These are phyloP conservation scores for Scaptodrosophila latifasciaeformis DNA, from an alignment of 2,888 invertebrate species.

Conservation along the genomic window DNA sequence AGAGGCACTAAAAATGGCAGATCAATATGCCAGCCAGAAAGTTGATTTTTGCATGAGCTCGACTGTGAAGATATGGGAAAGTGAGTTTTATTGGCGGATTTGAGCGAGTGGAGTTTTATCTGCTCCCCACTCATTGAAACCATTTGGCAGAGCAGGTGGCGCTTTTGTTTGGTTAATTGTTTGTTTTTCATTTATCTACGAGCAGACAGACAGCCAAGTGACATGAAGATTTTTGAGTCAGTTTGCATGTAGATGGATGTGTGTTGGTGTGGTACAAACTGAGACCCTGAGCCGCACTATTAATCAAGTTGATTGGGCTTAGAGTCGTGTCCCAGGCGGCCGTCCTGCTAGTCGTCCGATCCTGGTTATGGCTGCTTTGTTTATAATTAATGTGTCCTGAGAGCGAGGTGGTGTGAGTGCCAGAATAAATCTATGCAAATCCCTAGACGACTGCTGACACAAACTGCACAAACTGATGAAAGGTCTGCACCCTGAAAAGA, in stretches of 20 bases:
- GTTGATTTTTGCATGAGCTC: conserved; percentile 49
- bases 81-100: no score
- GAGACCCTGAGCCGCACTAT: conserved; percentile 39
- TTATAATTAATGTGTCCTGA: conserved; percentile 55
- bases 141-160: conserved; percentile 17
- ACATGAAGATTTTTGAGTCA: conserved; percentile 36
- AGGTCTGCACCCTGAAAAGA: conserved; percentile 42
- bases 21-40: conserved; percentile 37
- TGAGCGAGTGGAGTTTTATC: no score
- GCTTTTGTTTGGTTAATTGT: conserved; percentile 55
- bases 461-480: conserved; percentile 33
- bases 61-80: conserved; percentile 3
- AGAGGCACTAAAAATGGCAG: conserved; percentile 53
- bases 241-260: background rate
- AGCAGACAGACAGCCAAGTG: conserved; percentile 31
- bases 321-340: conserved; percentile 17
- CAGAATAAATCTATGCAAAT: conserved; percentile 37
- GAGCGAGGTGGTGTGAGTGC: background rate
- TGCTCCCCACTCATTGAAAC: no score
- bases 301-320: conserved; percentile 57
- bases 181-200: conserved; percentile 46
- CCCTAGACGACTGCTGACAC: conserved; percentile 38
- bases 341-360: no score
- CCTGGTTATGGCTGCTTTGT: conserved; percentile 38
- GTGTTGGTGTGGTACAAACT: background rate